phyloP scores from a whole-genome alignment of 1,140 invertebrate species.

The Drosophila nannoptera region DNA sequence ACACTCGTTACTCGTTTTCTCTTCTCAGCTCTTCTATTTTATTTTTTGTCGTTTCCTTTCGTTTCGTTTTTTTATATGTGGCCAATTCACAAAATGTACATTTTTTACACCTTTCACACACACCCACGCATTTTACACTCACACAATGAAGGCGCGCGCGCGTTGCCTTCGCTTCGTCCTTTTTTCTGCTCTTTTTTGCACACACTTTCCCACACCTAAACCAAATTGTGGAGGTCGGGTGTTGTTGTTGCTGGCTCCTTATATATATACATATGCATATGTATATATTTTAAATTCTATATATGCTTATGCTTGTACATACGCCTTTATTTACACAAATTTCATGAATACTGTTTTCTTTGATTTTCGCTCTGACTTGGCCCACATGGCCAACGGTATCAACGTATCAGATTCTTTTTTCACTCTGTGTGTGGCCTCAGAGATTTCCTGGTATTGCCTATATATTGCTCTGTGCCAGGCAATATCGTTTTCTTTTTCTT shows the following conservation, averaged over 20 bases:
- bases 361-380: slow-evolving; percentile 27
- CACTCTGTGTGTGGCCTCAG: slow-evolving; percentile 22
- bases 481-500: slow-evolving; percentile 12
- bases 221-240: slow-evolving; percentile 37
- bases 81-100: slow-evolving; percentile 74
- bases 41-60: background rate
- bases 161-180: slow-evolving; percentile 49
- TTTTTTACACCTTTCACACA: slow-evolving; percentile 74
- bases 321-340: slow-evolving; percentile 37
- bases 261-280: slow-evolving; percentile 24
- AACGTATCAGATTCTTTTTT: slow-evolving; percentile 33
- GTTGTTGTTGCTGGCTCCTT: slow-evolving; percentile 40
- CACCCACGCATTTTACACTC: slow-evolving; percentile 63
- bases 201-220: slow-evolving; percentile 39
- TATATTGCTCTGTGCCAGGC: slow-evolving; percentile 33
- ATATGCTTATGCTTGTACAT: slow-evolving; percentile 14
- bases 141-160: slow-evolving; percentile 43
- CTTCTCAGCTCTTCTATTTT: slow-evolving; percentile 6
- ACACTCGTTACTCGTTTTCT: slow-evolving; percentile 69
- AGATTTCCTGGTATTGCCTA: slow-evolving; percentile 35
- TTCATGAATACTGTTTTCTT: slow-evolving; percentile 20
- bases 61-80: slow-evolving; percentile 51
- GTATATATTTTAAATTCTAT: slow-evolving; percentile 13
- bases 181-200: slow-evolving; percentile 34
- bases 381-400: slow-evolving; percentile 55